Evolutionary conservation across 2,113 vertebrate species (phyloP).

Genomic region (Tricholaema leucomelas): DNA sequence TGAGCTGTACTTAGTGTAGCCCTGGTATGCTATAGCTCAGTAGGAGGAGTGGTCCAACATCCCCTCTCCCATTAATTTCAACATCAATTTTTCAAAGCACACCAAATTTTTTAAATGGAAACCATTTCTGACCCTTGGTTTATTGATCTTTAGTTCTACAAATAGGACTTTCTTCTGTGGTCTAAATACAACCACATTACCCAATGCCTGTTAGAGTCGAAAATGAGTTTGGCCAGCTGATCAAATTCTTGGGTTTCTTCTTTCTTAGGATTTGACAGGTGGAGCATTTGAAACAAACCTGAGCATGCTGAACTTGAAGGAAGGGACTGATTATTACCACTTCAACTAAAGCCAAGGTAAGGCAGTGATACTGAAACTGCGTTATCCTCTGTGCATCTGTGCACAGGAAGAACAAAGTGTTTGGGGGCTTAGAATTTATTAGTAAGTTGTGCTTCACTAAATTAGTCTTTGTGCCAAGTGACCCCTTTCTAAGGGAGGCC

Average conservation of each 20-base stretch:
- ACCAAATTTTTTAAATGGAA: not conserved
- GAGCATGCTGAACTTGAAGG: constrained; percentile 73
- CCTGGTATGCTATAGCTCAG: not conserved
- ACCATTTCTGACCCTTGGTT: not conserved
- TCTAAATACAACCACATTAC: not conserved
- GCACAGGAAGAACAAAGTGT: not conserved
- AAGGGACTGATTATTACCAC: constrained; percentile 84
- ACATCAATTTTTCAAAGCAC: not conserved
- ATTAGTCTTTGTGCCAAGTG: not conserved
- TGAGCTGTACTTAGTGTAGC: not conserved
- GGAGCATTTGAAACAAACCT: constrained; percentile 90
- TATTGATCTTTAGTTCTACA: not conserved
- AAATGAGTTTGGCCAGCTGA: not conserved
- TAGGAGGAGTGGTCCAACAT: accelerated
- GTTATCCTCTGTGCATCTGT: not conserved
- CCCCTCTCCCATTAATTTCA: accelerated
- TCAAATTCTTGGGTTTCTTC: not conserved
- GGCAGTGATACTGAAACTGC: not conserved
- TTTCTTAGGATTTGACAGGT: constrained; percentile 87
- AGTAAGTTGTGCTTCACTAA: not conserved
- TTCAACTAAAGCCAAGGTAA: constrained; percentile 74
- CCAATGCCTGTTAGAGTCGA: not conserved
- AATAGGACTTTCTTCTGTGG: not conserved
- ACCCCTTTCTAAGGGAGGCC: not conserved
- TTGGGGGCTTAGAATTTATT: not conserved